Conservation (phyloP, 2,113 vertebrate genomes). For the Hemicordylus capensis region DNA sequence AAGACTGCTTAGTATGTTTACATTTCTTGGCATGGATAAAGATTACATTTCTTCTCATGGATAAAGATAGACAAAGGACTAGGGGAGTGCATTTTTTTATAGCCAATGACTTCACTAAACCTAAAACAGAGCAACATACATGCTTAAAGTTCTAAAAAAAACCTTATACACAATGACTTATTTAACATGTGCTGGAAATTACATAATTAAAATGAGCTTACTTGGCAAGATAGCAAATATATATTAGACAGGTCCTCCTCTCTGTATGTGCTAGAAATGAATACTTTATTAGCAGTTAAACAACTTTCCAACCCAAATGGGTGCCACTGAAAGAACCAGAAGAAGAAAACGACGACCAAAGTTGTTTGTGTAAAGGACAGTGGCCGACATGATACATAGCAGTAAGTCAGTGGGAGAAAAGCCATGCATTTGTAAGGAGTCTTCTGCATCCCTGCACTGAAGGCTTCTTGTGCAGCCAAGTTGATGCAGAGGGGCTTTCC, state of each 20-base stretch:
- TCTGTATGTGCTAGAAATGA: background rate
- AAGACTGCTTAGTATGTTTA: slow-evolving; percentile 78
- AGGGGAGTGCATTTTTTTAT: background rate
- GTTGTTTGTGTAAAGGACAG: background rate
- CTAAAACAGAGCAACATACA: background rate
- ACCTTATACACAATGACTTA: background rate
- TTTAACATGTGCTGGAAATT: background rate
- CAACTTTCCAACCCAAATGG: background rate
- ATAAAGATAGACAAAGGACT: too few relatives aligned
- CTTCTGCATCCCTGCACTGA: too few relatives aligned
- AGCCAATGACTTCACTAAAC: background rate
- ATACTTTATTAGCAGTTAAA: background rate
- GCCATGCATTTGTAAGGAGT: too few relatives aligned
- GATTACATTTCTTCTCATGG: too few relatives aligned
- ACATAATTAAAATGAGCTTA: background rate
- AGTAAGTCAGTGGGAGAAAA: too few relatives aligned
- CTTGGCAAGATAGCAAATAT: background rate
- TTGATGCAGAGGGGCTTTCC: too few relatives aligned
- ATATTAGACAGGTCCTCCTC: background rate
- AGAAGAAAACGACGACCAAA: background rate
- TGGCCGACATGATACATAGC: too few relatives aligned
- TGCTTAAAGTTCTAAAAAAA: slow-evolving; percentile 2
- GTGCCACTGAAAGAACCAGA: background rate
- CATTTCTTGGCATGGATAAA: slow-evolving; percentile 20
- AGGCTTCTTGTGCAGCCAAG: too few relatives aligned